Conservation (phyloP, 1,140 invertebrate species). For the Homarus americanus region DNA sequence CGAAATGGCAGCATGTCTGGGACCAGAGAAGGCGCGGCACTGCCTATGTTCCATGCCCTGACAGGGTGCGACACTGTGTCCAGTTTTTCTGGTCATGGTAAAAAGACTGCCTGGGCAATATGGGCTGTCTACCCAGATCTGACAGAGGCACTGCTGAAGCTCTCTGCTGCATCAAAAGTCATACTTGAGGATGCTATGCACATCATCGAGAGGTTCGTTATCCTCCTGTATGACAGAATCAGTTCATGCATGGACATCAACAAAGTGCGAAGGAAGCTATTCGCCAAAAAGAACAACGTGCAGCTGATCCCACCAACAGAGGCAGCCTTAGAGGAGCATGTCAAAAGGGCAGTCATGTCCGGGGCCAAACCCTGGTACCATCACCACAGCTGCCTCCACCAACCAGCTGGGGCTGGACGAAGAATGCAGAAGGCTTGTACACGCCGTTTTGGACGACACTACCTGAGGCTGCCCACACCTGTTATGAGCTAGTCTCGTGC, state of each 20-base stretch:
- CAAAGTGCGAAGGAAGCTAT: not conserved
- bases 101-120: conserved; percentile 14
- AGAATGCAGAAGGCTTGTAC: not conserved
- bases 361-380: not conserved
- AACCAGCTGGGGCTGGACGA: conserved; percentile 4
- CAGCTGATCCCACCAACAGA: not conserved
- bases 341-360: not conserved
- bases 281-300: not conserved
- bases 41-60: conserved; percentile 29
- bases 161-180: not conserved
- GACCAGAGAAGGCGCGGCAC: not conserved
- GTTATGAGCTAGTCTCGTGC: not conserved
- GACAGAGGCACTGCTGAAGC: not conserved
- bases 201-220: not conserved
- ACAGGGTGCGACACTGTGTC: conserved; percentile 18
- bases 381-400: not conserved
- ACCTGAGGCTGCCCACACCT: not conserved
- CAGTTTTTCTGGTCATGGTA: conserved; percentile 20
- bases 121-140: not conserved
- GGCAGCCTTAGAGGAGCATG: not conserved
- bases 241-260: conserved; percentile 10
- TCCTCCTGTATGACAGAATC: not conserved
- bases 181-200: not conserved
- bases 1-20: not conserved
- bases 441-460: not conserved